Evolutionary conservation across 2,888 invertebrate species (phyloP).

Genomic region (Trichopoda pennipes): DNA sequence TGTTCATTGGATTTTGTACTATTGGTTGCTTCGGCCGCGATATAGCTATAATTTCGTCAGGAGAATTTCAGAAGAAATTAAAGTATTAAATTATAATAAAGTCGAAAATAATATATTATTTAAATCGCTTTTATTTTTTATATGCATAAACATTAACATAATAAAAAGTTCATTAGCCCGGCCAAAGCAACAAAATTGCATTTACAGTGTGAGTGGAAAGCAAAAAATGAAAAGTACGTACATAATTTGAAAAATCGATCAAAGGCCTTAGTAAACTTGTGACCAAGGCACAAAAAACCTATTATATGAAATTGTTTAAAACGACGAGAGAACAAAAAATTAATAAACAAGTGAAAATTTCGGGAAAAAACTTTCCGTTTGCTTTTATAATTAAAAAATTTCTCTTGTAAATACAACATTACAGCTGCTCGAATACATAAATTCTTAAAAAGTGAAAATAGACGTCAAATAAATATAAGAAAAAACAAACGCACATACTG

Average conservation of each 20-base stretch:
- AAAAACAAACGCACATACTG: constrained; percentile 11
- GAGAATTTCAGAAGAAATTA: constrained; percentile 19
- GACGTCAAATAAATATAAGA: neutral
- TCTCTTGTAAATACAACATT: constrained; percentile 2
- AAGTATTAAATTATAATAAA: constrained; percentile 6
- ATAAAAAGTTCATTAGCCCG: constrained; percentile 41
- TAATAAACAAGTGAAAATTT: neutral
- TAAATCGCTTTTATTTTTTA: neutral
- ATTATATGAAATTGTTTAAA: constrained; percentile 14
- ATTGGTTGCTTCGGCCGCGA: constrained; percentile 48
- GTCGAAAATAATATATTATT: constrained; percentile 25
- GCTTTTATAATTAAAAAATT: neutral
- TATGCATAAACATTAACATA: neutral
- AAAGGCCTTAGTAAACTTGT: constrained; percentile 15
- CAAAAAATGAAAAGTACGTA: constrained; percentile 27
- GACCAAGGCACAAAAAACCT: constrained; percentile 37
- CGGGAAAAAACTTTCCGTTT: neutral
- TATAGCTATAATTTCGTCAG: constrained; percentile 13
- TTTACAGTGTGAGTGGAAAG: constrained; percentile 24
- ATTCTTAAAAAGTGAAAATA: neutral
- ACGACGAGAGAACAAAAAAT: neutral
- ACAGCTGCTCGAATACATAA: constrained; percentile 3
- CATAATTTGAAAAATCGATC: constrained; percentile 45
- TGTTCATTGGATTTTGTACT: constrained; percentile 39
- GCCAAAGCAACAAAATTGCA: constrained; percentile 38